Evolutionary conservation across 2,888 invertebrate species (phyloP).

Genomic region (Drosophila limbata): DNA sequence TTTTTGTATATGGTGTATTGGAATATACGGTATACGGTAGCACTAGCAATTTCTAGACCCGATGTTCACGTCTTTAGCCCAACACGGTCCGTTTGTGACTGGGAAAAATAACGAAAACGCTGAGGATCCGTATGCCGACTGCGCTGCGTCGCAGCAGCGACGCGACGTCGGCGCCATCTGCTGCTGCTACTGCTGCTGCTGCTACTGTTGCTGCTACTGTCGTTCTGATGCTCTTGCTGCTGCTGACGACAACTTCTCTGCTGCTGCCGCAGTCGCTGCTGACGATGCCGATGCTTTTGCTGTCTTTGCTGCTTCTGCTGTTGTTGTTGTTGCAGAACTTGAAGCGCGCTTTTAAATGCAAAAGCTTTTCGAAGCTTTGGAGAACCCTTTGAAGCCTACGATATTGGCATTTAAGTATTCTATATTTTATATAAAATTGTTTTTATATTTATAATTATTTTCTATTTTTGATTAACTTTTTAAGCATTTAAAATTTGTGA

Average conservation of each 20-base stretch:
- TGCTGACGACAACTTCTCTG: slow-evolving; percentile 33
- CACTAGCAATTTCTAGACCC: slow-evolving; percentile 52
- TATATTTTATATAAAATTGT: neutral
- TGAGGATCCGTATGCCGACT: slow-evolving; percentile 69
- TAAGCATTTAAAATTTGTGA: too few relatives aligned
- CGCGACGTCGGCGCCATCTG: slow-evolving; percentile 31
- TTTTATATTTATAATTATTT: too few relatives aligned
- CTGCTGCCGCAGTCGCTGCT: slow-evolving; percentile 21
- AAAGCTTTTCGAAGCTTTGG: slow-evolving; percentile 24
- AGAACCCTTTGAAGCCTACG: neutral
- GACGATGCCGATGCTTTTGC: slow-evolving; percentile 21
- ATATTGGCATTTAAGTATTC: too few relatives aligned
- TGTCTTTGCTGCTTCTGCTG: slow-evolving; percentile 1
- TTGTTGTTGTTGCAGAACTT: slow-evolving; percentile 36
- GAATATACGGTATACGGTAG: slow-evolving; percentile 10
- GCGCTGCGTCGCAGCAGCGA: slow-evolving; percentile 42
- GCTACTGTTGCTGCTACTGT: slow-evolving; percentile 23
- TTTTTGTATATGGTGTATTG: slow-evolving; percentile 38
- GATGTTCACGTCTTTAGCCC: slow-evolving; percentile 84
- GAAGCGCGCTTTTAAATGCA: slow-evolving; percentile 62
- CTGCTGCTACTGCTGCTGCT: slow-evolving; percentile 19
- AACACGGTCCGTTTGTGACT: slow-evolving; percentile 85
- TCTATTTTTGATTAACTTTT: too few relatives aligned
- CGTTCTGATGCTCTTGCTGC: slow-evolving; percentile 25
- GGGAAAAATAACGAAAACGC: slow-evolving; percentile 72